Percentiles rank a stretch among this genome's conserved stretches.
Evolutionary conservation across 2,797 vertebrate species (phyloP).

Genomic region (Furcifer pardalis): DNA sequence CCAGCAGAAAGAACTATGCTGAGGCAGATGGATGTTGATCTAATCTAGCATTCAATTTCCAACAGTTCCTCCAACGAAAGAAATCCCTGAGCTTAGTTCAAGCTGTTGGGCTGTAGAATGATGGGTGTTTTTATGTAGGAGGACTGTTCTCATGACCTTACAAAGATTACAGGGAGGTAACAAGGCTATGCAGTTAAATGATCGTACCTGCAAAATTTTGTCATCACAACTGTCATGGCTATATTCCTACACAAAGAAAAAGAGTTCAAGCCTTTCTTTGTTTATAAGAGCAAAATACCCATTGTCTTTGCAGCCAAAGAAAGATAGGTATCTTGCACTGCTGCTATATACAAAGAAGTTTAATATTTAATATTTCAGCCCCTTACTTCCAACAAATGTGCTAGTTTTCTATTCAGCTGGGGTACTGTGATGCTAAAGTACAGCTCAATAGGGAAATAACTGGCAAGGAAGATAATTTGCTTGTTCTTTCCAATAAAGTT

Average conservation of each 20-base stretch:
- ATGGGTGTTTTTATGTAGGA: background rate
- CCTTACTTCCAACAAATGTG: background rate
- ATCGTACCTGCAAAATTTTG: background rate
- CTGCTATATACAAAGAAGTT: background rate
- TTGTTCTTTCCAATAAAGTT: background rate
- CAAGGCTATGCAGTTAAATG: too few species aligned
- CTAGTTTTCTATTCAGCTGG: background rate
- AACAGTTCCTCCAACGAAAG: background rate
- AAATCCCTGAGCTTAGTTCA: background rate
- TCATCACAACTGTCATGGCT: background rate
- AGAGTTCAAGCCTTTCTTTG: slow-evolving; percentile 49
- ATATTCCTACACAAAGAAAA: background rate
- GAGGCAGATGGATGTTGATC: background rate
- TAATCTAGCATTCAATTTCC: background rate
- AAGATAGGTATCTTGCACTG: background rate
- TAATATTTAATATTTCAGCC: background rate
- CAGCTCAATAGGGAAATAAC: slow-evolving; percentile 14
- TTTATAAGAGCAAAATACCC: slow-evolving; percentile 31
- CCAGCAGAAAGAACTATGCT: background rate
- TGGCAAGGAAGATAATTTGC: slow-evolving; percentile 19
- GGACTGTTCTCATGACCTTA: background rate
- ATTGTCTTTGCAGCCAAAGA: slow-evolving; percentile 40
- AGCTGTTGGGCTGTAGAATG: background rate
- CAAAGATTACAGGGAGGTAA: background rate
- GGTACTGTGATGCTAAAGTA: background rate